A percentile compares a stretch with the other conserved stretches of the same genome.
Conservation (phyloP, 2,888 invertebrate genomes). For the Chloroclystis v-ata region DNA sequence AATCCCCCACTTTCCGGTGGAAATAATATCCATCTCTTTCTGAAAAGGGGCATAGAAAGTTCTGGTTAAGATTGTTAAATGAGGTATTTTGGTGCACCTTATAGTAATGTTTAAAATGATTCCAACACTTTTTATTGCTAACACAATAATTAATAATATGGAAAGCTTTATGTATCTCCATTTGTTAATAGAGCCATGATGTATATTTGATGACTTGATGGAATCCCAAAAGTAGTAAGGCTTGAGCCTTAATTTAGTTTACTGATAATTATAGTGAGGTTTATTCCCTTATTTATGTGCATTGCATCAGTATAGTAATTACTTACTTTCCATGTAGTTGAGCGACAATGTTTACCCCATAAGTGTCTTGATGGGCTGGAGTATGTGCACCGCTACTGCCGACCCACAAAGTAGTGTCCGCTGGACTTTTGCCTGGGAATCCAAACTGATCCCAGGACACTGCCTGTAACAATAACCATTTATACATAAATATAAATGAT, state of each 20-base stretch:
- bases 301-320: background rate
- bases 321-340: slow-evolving; percentile 90
- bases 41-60: slow-evolving; percentile 44
- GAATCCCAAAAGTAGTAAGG: no score
- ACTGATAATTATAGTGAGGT: no score
- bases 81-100: no score
- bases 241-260: no score
- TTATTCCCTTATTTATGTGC: no score
- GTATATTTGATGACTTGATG: no score
- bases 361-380: slow-evolving; percentile 95
- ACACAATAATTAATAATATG: no score
- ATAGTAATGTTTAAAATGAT: no score
- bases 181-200: no score
- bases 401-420: slow-evolving; percentile 91
- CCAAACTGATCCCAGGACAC: slow-evolving; percentile 84
- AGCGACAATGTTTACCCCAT: slow-evolving; percentile 94
- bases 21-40: slow-evolving; percentile 95
- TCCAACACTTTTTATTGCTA: no score
- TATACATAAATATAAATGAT: background rate
- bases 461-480: slow-evolving; percentile 34
- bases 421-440: slow-evolving; percentile 80
- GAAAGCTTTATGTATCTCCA: no score
- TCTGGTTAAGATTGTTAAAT: no score
- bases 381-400: slow-evolving; percentile 93
- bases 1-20: slow-evolving; percentile 86